Base-by-base conservation (phyloP, 2,888 invertebrate species). In the Drosophila affinis region DNA sequence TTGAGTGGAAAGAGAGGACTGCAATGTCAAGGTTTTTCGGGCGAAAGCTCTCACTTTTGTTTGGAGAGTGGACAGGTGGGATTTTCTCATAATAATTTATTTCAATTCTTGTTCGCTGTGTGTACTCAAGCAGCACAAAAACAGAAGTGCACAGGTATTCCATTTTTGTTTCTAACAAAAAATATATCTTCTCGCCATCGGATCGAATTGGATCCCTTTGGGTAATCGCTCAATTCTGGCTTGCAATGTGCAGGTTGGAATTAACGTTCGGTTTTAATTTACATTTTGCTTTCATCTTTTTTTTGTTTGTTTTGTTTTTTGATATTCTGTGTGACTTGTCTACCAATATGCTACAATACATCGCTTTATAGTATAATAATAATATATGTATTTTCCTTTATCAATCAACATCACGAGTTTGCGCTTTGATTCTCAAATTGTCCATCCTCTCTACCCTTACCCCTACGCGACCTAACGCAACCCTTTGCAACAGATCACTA, bases 401-500 rank as follows among this genome's bases (percentile, higher is more conserved):
- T 79, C 74, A 77, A 86, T 74, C 82, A 79, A 78, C 83, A 83
- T 83, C 87, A 83, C 85, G 71, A 76, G 73, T 81, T 84, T 62
- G 76, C 76, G 87, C 83, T 83, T 83, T 83, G 84, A 84, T 87
- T 73, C 49, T 58, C 56, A 62, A 62, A 55, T 71, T 53, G 62
- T 55, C 54, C 24, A 18, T 70, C 32, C 49, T 65, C 68, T 64
- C 57, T 51, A 48, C 51, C 21, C 29, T 53, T 18, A 27, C 39
- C 21, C 44, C 44, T 27, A 12, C 39, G 53, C 53, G 17, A 39
- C 61, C 55, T 34, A 70, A 32, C 61, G 72, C 69, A 75, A 72
- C 59, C 57, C 39, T n/a, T 39, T 67, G 67, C 67, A 67, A 71
- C 52, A 63, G 3, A 21, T 21, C 21, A 21, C 21, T 21, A 21